Base-by-base conservation (phyloP, 2,113 vertebrate species). In the Grus americana region DNA sequence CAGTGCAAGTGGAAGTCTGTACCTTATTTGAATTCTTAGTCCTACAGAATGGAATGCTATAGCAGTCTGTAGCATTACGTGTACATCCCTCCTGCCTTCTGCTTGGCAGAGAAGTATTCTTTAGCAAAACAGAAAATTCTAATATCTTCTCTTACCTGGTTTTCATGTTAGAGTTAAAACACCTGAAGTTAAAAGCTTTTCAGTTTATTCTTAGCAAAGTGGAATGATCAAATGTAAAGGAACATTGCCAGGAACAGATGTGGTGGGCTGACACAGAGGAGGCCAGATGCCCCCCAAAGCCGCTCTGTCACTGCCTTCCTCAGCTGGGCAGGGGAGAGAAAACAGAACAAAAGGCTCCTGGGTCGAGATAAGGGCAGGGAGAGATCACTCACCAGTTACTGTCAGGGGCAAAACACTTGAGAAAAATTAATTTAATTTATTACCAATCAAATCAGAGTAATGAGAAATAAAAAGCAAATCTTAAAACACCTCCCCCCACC, bases 201-300 rank as follows among this genome's bases (percentile, higher is more conserved):
- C 62, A 58, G 11, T 73, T 84, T 9, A 17, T 85, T 94, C 88
- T 90, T 95, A 89, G 38, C n/a, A 92, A 93, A 95, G 72, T 47
- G 88, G 36, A 84, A 44, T 85, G 57, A 73, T 71, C 79, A 91
- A 92, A 85, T 75, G 80, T 59, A 50, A 84, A 91, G 78, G 34
- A 58, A 38, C 17, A 50, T 59, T 61, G 38, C 27, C 26, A 84
- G 75, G 40, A 34, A 44, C 88, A 50, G 26, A 47, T 21, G 19
- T 47, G 20, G 47, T 47, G 47, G 19, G 47, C 10, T 47, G 47
- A 47, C 47, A 7, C 47, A 47, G 47, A 15, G 18, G 47, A 47
- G 47, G 20, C 47, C 47, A 20, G 47, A 9, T 21, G 47, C 47
- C 47, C 18, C 47, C 47, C 47, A 47, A 47, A 47, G 47, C 47